Evolutionary conservation across 2,888 invertebrate species (phyloP).

Genomic region (Acholoe squamosa): DNA sequence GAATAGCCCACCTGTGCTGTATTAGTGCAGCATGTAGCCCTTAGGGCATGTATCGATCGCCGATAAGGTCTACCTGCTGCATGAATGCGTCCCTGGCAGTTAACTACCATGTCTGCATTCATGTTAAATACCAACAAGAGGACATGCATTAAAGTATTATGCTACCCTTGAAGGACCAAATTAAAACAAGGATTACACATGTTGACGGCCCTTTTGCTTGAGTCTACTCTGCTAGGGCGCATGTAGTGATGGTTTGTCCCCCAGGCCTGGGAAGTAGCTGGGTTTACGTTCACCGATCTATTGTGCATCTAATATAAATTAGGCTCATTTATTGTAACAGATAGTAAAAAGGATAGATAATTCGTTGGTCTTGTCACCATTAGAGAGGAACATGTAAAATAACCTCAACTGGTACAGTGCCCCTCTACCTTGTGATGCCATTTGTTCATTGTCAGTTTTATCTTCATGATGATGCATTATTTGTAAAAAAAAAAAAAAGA

Average conservation of each 20-base stretch:
- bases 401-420: conserved; percentile 61
- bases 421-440: conserved; percentile 60
- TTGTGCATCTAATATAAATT: conserved; percentile 11
- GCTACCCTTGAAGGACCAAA: too few species aligned
- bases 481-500: too few species aligned
- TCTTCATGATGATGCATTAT: conserved; percentile 58
- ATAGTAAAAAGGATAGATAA: not conserved
- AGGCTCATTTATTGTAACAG: conserved; percentile 30
- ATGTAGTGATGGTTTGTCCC: not conserved
- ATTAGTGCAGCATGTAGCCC: too few species aligned
- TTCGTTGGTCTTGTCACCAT: conserved; percentile 38
- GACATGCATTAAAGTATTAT: too few species aligned
- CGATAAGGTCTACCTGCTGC: too few species aligned
- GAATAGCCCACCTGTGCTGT: too few species aligned
- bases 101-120: too few species aligned
- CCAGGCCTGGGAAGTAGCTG: not conserved
- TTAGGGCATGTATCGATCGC: too few species aligned
- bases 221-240: conserved; percentile 3
- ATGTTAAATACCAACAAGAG: too few species aligned
- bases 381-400: conserved; percentile 18
- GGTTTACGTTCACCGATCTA: conserved; percentile 34
- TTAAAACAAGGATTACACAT: not conserved
- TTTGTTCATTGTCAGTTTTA: conserved; percentile 62
- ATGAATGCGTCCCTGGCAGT: too few species aligned
- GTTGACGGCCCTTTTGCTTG: conserved; percentile 10